Evolutionary conservation across 2,888 invertebrate species (phyloP).

Genomic region (Mythimna vitellina): DNA sequence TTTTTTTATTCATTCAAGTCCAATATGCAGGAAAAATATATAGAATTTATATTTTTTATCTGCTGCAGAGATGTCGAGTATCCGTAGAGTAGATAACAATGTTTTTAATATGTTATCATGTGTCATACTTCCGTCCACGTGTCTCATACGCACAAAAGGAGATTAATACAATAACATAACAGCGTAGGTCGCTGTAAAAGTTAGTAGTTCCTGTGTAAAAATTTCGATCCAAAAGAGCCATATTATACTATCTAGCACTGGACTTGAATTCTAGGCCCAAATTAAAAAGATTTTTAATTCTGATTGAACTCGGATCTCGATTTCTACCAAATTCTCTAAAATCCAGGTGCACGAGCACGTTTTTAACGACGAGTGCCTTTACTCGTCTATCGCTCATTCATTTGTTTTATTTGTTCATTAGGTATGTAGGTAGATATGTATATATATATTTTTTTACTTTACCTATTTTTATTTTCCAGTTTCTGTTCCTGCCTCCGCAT

Average conservation of each 20-base stretch:
- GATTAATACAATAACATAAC: too few species aligned
- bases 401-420: not conserved
- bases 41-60: not conserved
- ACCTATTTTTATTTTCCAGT: conserved; percentile 74
- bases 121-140: not conserved
- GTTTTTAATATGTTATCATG: not conserved
- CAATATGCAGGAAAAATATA: not conserved
- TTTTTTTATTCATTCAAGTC: not conserved
- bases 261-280: too few species aligned
- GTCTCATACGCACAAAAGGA: not conserved
- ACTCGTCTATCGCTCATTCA: not conserved
- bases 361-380: not conserved
- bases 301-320: not conserved
- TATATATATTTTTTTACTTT: not conserved
- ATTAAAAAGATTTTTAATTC: not conserved
- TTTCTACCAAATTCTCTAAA: not conserved
- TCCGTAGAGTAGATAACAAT: not conserved
- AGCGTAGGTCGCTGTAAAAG: too few species aligned
- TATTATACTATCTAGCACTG: not conserved
- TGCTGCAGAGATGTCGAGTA: not conserved
- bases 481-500: conserved; percentile 75
- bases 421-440: not conserved
- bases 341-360: not conserved
- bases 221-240: not conserved
- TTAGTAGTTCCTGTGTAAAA: too few species aligned